These are phyloP conservation scores for Spea hammondii DNA, from an alignment of 2,797 vertebrate species.

Conservation along the genomic window DNA sequence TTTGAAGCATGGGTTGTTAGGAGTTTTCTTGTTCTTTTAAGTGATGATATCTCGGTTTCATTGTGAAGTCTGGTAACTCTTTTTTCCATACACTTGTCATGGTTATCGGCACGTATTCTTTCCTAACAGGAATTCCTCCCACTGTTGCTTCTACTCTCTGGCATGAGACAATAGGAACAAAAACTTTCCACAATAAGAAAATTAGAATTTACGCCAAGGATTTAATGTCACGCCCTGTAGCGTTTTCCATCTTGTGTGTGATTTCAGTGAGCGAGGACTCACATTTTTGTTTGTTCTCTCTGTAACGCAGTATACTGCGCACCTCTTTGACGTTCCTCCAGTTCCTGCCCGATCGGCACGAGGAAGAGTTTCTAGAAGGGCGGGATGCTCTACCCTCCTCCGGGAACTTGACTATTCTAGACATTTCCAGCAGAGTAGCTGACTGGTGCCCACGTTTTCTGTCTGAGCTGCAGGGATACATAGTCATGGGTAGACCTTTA, in stretches of 20 bases:
- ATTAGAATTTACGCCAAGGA: neutral
- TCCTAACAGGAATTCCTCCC: constrained; percentile 20
- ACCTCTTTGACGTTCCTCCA: neutral
- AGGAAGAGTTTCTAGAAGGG: neutral
- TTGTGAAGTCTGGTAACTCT: neutral
- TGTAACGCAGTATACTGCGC: neutral
- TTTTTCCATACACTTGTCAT: constrained; percentile 16
- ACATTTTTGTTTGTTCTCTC: neutral
- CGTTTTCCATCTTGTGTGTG: neutral
- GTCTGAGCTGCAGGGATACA: neutral
- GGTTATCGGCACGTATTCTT: constrained; percentile 23
- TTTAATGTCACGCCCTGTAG: constrained; percentile 15
- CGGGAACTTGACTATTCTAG: neutral
- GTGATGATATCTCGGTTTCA: neutral
- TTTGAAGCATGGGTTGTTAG: too few relatives aligned
- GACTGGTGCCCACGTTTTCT: neutral
- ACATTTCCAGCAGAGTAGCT: neutral
- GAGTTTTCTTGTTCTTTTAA: neutral
- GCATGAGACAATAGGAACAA: constrained; percentile 9
- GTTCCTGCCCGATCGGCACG: neutral
- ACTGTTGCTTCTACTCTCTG: constrained; percentile 6
- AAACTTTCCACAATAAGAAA: neutral
- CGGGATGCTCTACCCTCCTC: neutral
- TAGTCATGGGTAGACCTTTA: neutral
- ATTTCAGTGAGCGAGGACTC: neutral